Base-by-base conservation (phyloP, 2,797 vertebrate species). In the Acipenser oxyrinchus region DNA sequence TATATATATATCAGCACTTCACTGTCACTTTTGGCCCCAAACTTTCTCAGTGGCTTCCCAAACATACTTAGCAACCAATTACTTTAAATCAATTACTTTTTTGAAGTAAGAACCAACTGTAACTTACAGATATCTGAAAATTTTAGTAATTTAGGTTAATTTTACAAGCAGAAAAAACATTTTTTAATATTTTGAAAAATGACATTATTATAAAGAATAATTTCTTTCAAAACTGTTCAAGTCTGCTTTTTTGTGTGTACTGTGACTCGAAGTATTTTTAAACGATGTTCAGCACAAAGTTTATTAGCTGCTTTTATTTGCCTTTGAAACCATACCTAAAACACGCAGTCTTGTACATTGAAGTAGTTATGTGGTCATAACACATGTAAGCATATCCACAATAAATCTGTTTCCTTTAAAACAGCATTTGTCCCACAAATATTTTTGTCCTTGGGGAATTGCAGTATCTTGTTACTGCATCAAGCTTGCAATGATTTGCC, bases 51-150 rank as follows among this genome's bases (percentile, higher is more conserved):
- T 48, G 62, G 76, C 81, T 82, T 85, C 83, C 81, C 78, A 84
- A 80, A 82, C 82, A 76, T 79, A 73, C 84, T 80, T 72, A 53
- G 67, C 51, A 37, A 74, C 64, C 78, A 86, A 86, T 86, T 79
- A 86, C 84, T 84, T 80, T 71, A 78, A 82, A 81, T 83, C 76
- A 78, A n/a, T n/a, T n/a, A n/a, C 77, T 76, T 69, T 73, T 77
- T 80, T 84, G 51, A 55, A 88, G 49, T 10, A 57, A 58, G 83
- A 83, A 84, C 74, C 52, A 75, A n/a, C 69, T 76, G 75, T 75
- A 82, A 86, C 86, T 87, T 83, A 85, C 75, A 82, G 79, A 79
- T 77, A 82, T 75, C 74, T 78, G 76, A 79, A 78, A 79, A 77
- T 79, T 66, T 69, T 69, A 68, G 62, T 73, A 70, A 79, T 81